Evolutionary conservation across 1,140 invertebrate genomes (phyloP).

Genomic region (Drosophila jambulina): DNA sequence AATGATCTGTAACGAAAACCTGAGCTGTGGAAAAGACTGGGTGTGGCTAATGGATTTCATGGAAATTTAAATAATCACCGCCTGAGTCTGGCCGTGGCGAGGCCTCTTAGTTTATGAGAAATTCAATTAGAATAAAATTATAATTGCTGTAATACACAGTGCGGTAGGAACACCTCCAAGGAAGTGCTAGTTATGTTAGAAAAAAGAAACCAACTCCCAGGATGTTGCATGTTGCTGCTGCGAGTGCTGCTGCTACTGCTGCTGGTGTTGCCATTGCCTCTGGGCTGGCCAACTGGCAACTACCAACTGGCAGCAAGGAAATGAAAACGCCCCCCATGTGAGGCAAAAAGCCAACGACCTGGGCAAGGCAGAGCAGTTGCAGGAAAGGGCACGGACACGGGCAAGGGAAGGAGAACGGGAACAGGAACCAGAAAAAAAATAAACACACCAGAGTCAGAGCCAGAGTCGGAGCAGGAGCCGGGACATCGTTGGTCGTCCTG

Average conservation of each 20-base stretch:
- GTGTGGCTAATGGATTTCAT: slow-evolving; percentile 29
- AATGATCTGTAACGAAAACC: neutral
- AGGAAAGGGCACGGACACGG: slow-evolving; percentile 3
- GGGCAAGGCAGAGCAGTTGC: slow-evolving; percentile 31
- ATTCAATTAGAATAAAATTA: slow-evolving; percentile 71
- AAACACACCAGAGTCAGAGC: slow-evolving; percentile 50
- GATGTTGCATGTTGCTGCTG: slow-evolving; percentile 44
- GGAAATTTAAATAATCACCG: slow-evolving; percentile 30
- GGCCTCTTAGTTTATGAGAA: slow-evolving; percentile 69
- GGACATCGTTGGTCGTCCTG: slow-evolving; percentile 51
- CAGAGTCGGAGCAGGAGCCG: slow-evolving; percentile 30
- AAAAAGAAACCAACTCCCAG: slow-evolving; percentile 17
- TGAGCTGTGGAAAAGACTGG: slow-evolving; percentile 1
- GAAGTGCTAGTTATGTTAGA: neutral
- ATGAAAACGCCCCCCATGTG: slow-evolving; percentile 78
- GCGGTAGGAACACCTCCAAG: slow-evolving; percentile 11
- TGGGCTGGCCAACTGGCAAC: slow-evolving; percentile 49
- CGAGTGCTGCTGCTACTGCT: slow-evolving; percentile 46
- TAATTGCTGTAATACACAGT: slow-evolving; percentile 57
- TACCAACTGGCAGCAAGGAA: slow-evolving; percentile 52
- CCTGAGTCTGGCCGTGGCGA: slow-evolving; percentile 21
- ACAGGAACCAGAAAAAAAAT: slow-evolving; percentile 49
- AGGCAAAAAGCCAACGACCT: slow-evolving; percentile 80
- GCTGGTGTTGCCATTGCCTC: slow-evolving; percentile 53
- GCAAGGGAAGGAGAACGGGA: slow-evolving; percentile 1